phyloP scores from a whole-genome alignment of 2,113 vertebrate genomes.

The Odontophorus gujanensis region DNA sequence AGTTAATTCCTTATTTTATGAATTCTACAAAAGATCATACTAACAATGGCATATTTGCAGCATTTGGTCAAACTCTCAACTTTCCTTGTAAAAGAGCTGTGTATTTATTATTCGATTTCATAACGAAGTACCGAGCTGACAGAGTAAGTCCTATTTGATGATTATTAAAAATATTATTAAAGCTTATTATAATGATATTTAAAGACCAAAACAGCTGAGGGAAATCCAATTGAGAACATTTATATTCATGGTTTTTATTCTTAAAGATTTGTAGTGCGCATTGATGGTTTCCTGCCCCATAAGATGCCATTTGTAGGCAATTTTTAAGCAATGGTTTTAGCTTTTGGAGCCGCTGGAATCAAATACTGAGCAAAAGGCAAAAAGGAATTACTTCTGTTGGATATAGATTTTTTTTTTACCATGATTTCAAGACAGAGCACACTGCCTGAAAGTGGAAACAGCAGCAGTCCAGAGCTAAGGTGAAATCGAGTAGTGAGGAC shows the following conservation, averaged over 20 bases:
- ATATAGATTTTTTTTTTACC: not conserved
- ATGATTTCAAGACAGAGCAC: not conserved
- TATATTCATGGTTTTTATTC: constrained; percentile 33
- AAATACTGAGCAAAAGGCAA: not conserved
- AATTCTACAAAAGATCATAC: constrained; percentile 1
- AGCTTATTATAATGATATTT: constrained; percentile 44
- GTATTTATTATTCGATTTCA: constrained; percentile 32
- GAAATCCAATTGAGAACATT: constrained; percentile 48
- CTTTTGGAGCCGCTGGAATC: not conserved
- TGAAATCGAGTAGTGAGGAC: not conserved
- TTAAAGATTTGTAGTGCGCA: not conserved
- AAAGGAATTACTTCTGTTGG: not conserved
- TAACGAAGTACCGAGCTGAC: constrained; percentile 20
- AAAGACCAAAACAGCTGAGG: constrained; percentile 21
- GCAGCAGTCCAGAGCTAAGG: not conserved
- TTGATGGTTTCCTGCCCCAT: constrained; percentile 31
- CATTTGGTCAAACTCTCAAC: constrained; percentile 31
- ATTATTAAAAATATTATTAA: constrained; percentile 49
- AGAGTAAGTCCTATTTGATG: constrained; percentile 33
- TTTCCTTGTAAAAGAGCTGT: not conserved
- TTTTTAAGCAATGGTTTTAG: constrained; percentile 9
- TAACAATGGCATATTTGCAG: constrained; percentile 43
- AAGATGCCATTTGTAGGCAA: constrained; percentile 2
- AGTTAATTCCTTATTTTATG: constrained; percentile 38
- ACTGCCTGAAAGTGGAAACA: not conserved